Evolutionary conservation across 2,888 invertebrate species (phyloP).

Genomic region (Salpingus planirostris): DNA sequence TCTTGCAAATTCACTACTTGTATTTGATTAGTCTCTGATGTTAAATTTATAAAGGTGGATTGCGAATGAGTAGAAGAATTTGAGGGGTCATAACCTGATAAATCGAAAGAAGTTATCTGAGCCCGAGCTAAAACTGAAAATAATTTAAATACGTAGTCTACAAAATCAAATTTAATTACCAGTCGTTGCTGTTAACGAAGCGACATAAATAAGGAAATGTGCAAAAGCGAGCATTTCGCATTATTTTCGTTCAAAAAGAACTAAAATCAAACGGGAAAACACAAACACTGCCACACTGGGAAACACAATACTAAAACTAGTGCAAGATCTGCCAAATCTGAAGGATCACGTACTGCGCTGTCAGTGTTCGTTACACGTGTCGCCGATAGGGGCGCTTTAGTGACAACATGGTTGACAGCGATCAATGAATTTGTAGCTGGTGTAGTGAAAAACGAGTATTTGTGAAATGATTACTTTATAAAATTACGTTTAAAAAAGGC

Average conservation of each 20-base stretch:
- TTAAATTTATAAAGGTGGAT: constrained; percentile 20
- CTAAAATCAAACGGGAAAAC: too few species aligned
- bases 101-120: constrained; percentile 23
- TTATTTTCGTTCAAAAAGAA: too few species aligned
- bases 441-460: constrained; percentile 43
- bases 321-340: too few species aligned
- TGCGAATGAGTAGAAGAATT: constrained; percentile 25
- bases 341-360: background rate
- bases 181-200: too few species aligned
- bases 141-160: too few species aligned
- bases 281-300: too few species aligned
- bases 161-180: too few species aligned
- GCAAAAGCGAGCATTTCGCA: too few species aligned
- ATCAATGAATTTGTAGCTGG: constrained; percentile 68
- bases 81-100: constrained; percentile 25
- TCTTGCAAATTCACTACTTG: constrained; percentile 42
- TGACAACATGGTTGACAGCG: constrained; percentile 61
- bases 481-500: constrained; percentile 31
- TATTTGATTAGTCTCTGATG: constrained; percentile 22
- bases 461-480: constrained; percentile 34
- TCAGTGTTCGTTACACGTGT: constrained; percentile 28
- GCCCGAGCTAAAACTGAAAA: too few species aligned
- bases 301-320: too few species aligned
- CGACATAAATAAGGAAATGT: too few species aligned
- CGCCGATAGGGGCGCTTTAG: constrained; percentile 37